Evolutionary conservation across 2,797 vertebrate genomes (phyloP).

Genomic region (Pipistrellus pipistrellus): DNA sequence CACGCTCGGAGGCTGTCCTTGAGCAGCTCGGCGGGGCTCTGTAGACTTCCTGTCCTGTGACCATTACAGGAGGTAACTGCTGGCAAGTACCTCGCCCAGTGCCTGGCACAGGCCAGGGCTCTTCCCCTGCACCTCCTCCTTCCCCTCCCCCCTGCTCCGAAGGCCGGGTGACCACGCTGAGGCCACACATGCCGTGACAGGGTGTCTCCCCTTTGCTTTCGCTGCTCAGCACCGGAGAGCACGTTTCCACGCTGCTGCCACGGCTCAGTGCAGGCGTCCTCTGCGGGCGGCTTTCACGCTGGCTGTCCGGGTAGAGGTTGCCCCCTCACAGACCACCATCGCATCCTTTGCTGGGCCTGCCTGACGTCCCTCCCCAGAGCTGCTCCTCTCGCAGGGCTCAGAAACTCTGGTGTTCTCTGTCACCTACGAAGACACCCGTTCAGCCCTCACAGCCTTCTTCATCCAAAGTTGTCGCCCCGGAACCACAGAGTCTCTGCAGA

Average conservation of each 20-base stretch:
- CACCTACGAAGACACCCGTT: not conserved
- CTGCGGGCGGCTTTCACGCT: fast-evolving
- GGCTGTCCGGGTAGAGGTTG: not conserved
- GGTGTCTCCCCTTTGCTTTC: not conserved
- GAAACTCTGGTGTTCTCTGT: not conserved
- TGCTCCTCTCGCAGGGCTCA: not conserved
- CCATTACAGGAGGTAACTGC: not conserved
- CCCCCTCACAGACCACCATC: not conserved
- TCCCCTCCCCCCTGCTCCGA: not conserved
- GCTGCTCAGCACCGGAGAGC: not conserved
- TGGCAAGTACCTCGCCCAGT: fast-evolving
- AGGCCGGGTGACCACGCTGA: not conserved
- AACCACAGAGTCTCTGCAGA: not conserved
- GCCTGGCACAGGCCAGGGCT: not conserved
- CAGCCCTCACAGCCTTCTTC: not conserved
- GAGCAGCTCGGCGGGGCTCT: not conserved
- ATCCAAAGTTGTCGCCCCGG: not conserved
- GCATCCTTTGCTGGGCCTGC: fast-evolving
- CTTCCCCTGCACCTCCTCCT: not conserved
- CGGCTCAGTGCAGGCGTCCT: fast-evolving
- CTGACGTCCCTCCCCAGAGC: not conserved
- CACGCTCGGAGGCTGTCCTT: not conserved
- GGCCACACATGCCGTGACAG: not conserved
- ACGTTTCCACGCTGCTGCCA: fast-evolving
- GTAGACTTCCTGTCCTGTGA: not conserved